Conservation (phyloP, 2,797 vertebrate genomes). For the Enteromius anoplus region DNA sequence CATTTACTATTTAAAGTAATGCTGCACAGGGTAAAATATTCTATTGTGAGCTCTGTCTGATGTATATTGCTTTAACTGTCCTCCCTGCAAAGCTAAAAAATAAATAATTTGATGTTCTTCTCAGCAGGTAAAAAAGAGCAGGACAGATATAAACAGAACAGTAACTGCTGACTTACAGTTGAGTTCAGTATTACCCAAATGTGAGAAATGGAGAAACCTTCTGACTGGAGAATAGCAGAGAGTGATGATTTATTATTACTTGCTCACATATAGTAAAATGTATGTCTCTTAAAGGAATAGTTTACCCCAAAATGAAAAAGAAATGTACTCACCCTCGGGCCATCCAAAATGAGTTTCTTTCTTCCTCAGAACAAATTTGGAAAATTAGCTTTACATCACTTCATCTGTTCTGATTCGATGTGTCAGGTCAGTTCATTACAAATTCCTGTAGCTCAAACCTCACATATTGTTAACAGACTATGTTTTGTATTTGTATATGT, state of each 20-base stretch:
- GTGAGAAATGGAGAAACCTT: background rate
- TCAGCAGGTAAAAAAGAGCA: constrained; percentile 6
- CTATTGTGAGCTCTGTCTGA: background rate
- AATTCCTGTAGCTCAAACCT: background rate
- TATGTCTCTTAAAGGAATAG: background rate
- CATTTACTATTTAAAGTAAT: constrained; percentile 20
- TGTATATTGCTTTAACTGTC: constrained; percentile 16
- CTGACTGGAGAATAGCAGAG: background rate
- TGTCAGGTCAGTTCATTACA: too few relatives aligned
- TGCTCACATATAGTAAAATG: background rate
- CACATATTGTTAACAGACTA: background rate
- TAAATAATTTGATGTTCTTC: constrained; percentile 12
- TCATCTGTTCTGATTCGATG: background rate
- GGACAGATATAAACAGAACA: constrained; percentile 3
- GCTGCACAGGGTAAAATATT: background rate
- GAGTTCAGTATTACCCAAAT: background rate
- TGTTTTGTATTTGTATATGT: constrained; percentile 10
- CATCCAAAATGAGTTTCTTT: background rate
- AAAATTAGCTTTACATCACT: background rate
- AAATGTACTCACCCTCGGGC: background rate
- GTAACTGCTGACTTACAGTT: constrained; percentile 24
- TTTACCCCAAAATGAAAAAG: background rate
- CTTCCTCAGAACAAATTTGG: background rate
- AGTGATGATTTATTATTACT: background rate
- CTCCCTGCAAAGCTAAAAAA: constrained; percentile 16